These are phyloP conservation scores for Nesogale talazaci DNA, from an alignment of 2,113 vertebrate species.

Conservation along the genomic window DNA sequence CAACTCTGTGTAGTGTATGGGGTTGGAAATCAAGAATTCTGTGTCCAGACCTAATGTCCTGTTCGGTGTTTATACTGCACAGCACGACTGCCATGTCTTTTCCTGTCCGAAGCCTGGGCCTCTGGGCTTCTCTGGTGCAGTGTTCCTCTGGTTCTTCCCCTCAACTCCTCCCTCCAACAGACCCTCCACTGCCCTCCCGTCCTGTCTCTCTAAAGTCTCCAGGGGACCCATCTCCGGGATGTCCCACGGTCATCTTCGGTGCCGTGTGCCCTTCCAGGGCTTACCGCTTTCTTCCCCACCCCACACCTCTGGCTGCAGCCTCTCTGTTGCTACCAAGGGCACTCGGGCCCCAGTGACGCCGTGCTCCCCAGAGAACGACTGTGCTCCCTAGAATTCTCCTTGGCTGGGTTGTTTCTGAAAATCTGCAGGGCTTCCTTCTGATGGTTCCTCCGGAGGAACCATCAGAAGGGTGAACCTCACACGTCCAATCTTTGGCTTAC, in stretches of 20 bases:
- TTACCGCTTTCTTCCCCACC: not conserved
- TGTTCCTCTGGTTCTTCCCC: too few species aligned
- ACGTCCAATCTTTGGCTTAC: not conserved
- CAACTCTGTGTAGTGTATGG: too few species aligned
- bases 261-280: not conserved
- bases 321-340: not conserved
- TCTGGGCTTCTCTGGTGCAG: not conserved
- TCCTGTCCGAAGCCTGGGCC: too few species aligned
- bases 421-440: not conserved
- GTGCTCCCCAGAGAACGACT: not conserved
- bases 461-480: not conserved
- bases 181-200: not conserved
- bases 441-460: not conserved
- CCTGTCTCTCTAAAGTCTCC: not conserved
- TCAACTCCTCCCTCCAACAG: not conserved
- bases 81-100: too few species aligned
- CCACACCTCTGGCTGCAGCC: not conserved
- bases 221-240: not conserved
- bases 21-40: not conserved
- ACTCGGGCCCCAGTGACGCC: not conserved
- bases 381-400: not conserved
- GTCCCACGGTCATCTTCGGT: not conserved
- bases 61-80: too few species aligned
- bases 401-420: not conserved
- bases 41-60: not conserved